These are phyloP conservation scores for Aphrophora alni DNA, from an alignment of 2,888 invertebrate genomes.

Conservation along the genomic window DNA sequence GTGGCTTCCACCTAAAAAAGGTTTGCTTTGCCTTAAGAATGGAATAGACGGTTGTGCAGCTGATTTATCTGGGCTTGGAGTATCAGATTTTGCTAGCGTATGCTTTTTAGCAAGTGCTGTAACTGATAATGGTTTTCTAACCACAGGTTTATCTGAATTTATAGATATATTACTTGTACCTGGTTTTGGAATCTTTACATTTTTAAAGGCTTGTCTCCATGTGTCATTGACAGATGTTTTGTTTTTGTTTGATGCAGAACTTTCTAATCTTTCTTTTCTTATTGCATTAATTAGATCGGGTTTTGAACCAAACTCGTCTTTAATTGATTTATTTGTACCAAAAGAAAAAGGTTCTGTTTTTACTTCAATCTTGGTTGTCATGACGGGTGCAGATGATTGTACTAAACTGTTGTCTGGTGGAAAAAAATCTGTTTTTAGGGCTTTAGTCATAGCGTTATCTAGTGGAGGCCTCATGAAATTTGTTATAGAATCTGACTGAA, in stretches of 20 bases:
- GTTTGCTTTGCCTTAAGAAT: conserved; percentile 28
- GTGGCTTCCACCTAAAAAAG: conserved; percentile 24
- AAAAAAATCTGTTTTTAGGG: neutral
- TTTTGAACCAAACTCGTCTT: neutral
- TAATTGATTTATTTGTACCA: neutral
- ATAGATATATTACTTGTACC: conserved; percentile 43
- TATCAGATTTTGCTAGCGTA: neutral
- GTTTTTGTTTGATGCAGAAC: conserved; percentile 21
- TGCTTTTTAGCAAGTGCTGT: conserved; percentile 27
- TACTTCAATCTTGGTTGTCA: neutral
- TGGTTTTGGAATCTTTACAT: conserved; percentile 49
- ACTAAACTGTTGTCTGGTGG: neutral
- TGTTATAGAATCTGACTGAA: neutral
- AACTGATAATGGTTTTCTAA: conserved; percentile 41
- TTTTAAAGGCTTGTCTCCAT: conserved; percentile 50
- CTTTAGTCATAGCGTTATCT: conserved; percentile 10
- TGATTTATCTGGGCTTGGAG: neutral
- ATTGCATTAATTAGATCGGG: neutral
- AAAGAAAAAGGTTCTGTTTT: conserved; percentile 2
- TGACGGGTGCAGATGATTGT: neutral
- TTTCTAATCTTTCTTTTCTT: neutral
- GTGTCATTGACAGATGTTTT: conserved; percentile 47
- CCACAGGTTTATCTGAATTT: conserved; percentile 44
- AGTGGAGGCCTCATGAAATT: neutral
- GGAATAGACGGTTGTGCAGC: conserved; percentile 12